A percentile compares a stretch with the other conserved stretches of the same genome.
phyloP scores from a whole-genome alignment of 2,888 invertebrate species.

The Lycaena phlaeas region DNA sequence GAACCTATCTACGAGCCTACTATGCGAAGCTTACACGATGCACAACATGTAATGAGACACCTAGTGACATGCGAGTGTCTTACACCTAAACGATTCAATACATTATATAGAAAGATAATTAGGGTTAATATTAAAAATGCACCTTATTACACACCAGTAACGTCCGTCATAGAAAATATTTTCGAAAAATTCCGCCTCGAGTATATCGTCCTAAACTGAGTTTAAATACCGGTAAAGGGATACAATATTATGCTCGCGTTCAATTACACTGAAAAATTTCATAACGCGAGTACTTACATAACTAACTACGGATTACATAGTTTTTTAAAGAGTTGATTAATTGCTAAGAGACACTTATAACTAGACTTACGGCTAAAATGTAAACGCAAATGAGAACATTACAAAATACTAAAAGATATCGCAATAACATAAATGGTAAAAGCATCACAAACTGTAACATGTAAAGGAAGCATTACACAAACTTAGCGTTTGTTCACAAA shows the following conservation, averaged over 20 bases:
- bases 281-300: slow-evolving; percentile 34
- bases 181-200: slow-evolving; percentile 38
- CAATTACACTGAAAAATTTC: slow-evolving; percentile 11
- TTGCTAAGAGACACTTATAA: slow-evolving; percentile 50
- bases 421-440: slow-evolving; percentile 55
- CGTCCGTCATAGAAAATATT: slow-evolving; percentile 36
- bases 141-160: slow-evolving; percentile 56
- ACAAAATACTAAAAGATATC: slow-evolving; percentile 34
- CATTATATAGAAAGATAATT: slow-evolving; percentile 57
- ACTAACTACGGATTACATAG: slow-evolving; percentile 61
- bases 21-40: slow-evolving; percentile 60
- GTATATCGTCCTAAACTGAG: slow-evolving; percentile 15
- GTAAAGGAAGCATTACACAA: slow-evolving; percentile 62
- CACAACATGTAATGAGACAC: slow-evolving; percentile 63
- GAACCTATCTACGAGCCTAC: slow-evolving; percentile 67
- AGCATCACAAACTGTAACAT: slow-evolving; percentile 51
- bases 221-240: slow-evolving; percentile 9
- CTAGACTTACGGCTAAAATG: slow-evolving; percentile 49
- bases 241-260: slow-evolving; percentile 6
- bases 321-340: slow-evolving; percentile 56
- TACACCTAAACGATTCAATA: slow-evolving; percentile 55
- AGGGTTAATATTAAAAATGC: slow-evolving; percentile 62
- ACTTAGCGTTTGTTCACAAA: slow-evolving; percentile 35
- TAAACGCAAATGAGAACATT: slow-evolving; percentile 54
- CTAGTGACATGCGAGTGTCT: slow-evolving; percentile 58